Evolutionary conservation across 2,797 vertebrate species (phyloP).

Genomic region (Schizothorax lantsangensis): DNA sequence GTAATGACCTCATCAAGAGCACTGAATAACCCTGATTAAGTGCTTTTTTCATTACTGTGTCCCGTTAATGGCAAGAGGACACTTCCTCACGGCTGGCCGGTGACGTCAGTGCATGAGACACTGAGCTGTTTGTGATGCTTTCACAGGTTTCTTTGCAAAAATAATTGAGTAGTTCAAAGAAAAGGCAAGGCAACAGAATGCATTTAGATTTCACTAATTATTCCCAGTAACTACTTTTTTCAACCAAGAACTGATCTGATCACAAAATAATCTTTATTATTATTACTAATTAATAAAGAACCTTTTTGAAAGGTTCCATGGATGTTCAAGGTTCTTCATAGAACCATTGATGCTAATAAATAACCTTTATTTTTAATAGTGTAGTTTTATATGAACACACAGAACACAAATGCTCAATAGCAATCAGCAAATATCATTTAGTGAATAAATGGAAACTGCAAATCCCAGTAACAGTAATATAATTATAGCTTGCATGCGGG

Average conservation of each 20-base stretch:
- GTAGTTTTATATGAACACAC: not conserved
- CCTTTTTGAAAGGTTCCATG: not conserved
- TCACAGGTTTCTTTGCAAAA: constrained; percentile 67
- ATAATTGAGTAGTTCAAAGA: constrained; percentile 60
- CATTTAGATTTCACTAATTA: not conserved
- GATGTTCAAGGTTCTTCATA: not conserved
- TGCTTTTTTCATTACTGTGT: constrained; percentile 63
- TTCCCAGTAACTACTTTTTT: not conserved
- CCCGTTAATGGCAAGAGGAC: constrained; percentile 57
- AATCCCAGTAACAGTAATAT: not conserved
- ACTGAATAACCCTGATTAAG: constrained; percentile 43
- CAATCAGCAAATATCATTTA: not conserved
- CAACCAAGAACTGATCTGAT: not conserved
- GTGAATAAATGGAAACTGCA: not conserved
- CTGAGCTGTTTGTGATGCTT: not conserved
- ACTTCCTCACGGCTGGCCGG: constrained; percentile 13
- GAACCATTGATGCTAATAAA: not conserved
- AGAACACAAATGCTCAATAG: not conserved
- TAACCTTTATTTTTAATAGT: too few species aligned
- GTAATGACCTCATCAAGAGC: constrained; percentile 59
- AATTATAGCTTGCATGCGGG: not conserved
- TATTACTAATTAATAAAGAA: not conserved
- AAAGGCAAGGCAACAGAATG: not conserved
- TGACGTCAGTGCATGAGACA: constrained; percentile 23
- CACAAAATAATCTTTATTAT: too few species aligned